Percentiles rank a stretch among this genome's conserved stretches.
These are phyloP conservation scores for Acronicta aceris DNA, from an alignment of 2,888 invertebrate species.

Conservation along the genomic window DNA sequence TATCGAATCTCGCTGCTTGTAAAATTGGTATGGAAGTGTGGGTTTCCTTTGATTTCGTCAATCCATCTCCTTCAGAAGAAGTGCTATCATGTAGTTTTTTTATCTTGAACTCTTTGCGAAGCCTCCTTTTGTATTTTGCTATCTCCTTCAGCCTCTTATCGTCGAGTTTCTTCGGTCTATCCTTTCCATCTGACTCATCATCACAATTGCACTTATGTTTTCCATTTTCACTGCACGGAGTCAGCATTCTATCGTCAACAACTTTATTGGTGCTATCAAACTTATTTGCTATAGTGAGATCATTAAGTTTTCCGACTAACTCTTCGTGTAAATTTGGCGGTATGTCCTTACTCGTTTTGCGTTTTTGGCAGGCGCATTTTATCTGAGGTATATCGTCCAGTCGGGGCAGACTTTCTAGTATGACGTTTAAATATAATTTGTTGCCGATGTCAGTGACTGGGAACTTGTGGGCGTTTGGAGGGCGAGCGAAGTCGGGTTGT, in stretches of 20 bases:
- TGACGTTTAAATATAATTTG: constrained; percentile 90
- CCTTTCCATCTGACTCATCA: constrained; percentile 90
- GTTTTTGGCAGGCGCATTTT: constrained; percentile 79
- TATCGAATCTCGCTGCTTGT: constrained; percentile 85
- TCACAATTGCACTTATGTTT: constrained; percentile 94
- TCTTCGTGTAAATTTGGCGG: constrained; percentile 74
- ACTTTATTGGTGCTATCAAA: constrained; percentile 66
- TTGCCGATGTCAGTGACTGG: constrained; percentile 92
- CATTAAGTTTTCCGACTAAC: constrained; percentile 77
- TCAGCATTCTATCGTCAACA: constrained; percentile 92
- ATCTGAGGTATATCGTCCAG: constrained; percentile 92
- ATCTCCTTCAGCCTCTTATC: constrained; percentile 83
- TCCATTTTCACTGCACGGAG: constrained; percentile 92
- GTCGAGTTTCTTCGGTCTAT: constrained; percentile 76
- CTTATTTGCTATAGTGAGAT: constrained; percentile 82
- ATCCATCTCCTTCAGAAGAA: constrained; percentile 80
- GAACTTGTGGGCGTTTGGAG: constrained; percentile 92
- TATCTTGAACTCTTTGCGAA: constrained; percentile 82
- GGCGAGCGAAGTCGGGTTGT: constrained; percentile 86
- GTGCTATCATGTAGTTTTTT: constrained; percentile 82
- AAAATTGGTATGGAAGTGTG: constrained; percentile 86
- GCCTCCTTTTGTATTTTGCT: constrained; percentile 82
- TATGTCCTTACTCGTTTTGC: constrained; percentile 77
- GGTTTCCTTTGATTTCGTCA: constrained; percentile 70
- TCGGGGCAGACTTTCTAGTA: constrained; percentile 92